Evolutionary conservation across 2,113 vertebrate species (phyloP), one percentile per base, ranked within the genome.

Genomic region (Leptobrachium leishanense): DNA sequence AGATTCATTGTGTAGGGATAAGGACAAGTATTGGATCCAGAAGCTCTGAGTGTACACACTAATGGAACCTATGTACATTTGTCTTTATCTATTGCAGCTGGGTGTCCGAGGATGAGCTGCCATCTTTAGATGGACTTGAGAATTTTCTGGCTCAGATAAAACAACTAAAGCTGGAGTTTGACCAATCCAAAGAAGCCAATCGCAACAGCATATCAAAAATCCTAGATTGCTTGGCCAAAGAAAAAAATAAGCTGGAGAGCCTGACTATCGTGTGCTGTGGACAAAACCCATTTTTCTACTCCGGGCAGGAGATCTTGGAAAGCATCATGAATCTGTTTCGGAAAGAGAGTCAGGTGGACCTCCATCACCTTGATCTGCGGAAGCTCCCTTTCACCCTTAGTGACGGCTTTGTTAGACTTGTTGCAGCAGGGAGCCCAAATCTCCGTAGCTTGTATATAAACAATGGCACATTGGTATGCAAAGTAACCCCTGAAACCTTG

Each of bases 231-330:
- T 44, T 93, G 81, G 83, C 89, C 0, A 71, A 62, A 7, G 7
- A 73, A 63, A 84, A 72, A 50, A 83, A 70, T 1, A 76, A 68
- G 0, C 83, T 95, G 31, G 83, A 81, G 79, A 71, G 80, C 12
- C 86, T 95, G 44, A 77, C 81, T 64, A 79, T 95, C 1, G 81
- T 81, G 39, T 93, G 93, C 83, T 70, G 11, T 0, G 92, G 91
- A 3, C 89, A 91, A 69, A 91, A 92, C 20, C 93, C 91, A 1
- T 90, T 91, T 42, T 95, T 94, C 74, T 92, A 94, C 64, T 86
- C 94, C 0, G 94, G 93, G 42, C 86, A 86, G 6, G 92, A 95
- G 43, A 81, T 95, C 62, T 86, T 95, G 66, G 85, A 82, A 43
- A 87, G 90, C 2, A 72, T 95, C 67, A 73, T 79, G 3, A 75